These are phyloP conservation scores for Echinometra lucunter DNA, from an alignment of 53 echinoderm and acorn worm species.

Conservation along the genomic window DNA sequence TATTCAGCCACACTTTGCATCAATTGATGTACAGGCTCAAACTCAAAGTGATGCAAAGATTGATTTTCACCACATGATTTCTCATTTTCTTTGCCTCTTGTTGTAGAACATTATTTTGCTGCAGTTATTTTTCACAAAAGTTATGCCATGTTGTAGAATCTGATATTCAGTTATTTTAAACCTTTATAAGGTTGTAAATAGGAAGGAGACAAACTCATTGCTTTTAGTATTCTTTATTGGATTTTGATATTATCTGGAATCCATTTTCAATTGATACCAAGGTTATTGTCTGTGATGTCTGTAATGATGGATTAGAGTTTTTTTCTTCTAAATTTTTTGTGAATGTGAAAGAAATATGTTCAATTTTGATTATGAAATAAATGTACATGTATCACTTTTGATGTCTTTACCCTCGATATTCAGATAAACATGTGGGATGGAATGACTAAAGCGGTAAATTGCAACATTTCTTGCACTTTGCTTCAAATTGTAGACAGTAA, in stretches of 20 bases:
- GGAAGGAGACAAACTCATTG: too few relatives aligned
- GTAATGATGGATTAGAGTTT: neutral
- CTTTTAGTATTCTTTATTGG: too few relatives aligned
- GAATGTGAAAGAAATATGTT: neutral
- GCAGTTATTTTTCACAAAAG: too few relatives aligned
- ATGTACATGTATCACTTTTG: neutral
- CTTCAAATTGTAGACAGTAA: neutral
- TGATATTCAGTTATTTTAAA: too few relatives aligned
- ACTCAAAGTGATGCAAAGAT: neutral
- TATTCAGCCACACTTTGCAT: neutral
- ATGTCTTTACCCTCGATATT: constrained; percentile 13
- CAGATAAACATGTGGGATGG: constrained; percentile 16
- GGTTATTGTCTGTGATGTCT: neutral
- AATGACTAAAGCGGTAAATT: constrained; percentile 11
- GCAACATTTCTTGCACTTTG: constrained; percentile 8
- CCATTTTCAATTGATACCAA: neutral
- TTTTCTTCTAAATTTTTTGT: neutral
- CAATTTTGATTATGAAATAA: neutral
- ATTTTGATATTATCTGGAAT: neutral
- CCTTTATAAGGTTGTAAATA: too few relatives aligned
- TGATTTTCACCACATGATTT: neutral
- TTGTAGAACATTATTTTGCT: neutral
- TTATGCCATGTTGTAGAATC: too few relatives aligned
- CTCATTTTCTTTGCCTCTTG: neutral
- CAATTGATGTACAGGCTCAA: too few relatives aligned